Evolutionary conservation across 2,888 invertebrate species (phyloP), one percentile per base, ranked within the genome.

Genomic region (Amorpha juglandis): DNA sequence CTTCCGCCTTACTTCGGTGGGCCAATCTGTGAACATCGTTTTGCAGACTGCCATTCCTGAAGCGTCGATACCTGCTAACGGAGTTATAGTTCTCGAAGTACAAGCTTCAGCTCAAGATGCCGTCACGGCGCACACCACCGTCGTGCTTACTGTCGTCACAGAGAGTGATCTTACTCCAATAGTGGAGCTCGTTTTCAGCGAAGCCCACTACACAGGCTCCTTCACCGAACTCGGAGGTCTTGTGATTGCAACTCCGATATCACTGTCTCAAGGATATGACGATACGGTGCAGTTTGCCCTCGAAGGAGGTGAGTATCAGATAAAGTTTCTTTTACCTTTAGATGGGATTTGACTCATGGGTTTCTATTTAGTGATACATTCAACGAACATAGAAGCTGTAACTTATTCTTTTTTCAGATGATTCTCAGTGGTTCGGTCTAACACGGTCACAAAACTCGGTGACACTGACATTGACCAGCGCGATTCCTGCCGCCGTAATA

Each of bases 341-440:
- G 50, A 51, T 51, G 3, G 38, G 1, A 38, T 38, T 8, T 38
- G 9, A 38, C 38, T 38, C 38, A 7, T 38, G 9, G 7, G 0
- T 38, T 38, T 38, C 38, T 7, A 38, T 38, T 3, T 12, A n/a
- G n/a, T n/a, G n/a, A 45, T 14, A 14, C 4, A 14, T 2, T 12
- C 14, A 45, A 51, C 19, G 9, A 6, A 8, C 16, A 9, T 2
- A 51, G 19, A 9, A 2, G 19, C 7, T 19, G 0, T 19, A 51
- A 51, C 19, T 51, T 19, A 11, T 0, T 2, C 19, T 8, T 27
- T 21, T 51, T 51, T 76, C 72, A 83, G 83, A 76, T 7, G 55
- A 76, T 27, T 64, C 80, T 0, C 70, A 75, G 33, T 82, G 78
- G 77, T 83, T 78, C 42, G 72, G 70, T 1, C 78, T 79, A 62